These are phyloP conservation scores for Mionectes macconnelli DNA, from an alignment of 2,113 vertebrate genomes.

Conservation along the genomic window DNA sequence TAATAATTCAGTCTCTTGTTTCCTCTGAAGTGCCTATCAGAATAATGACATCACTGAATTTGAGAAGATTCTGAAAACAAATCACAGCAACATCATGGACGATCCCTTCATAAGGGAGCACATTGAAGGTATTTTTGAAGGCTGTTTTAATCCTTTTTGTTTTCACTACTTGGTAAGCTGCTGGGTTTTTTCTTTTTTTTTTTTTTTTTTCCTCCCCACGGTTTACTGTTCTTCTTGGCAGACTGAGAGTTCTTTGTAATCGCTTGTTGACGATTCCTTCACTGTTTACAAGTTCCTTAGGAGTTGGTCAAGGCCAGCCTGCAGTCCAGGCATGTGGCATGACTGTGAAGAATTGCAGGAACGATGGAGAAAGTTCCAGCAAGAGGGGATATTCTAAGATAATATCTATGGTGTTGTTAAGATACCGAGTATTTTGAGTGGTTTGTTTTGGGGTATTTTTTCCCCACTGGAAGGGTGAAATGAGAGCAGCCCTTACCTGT, in stretches of 20 bases:
- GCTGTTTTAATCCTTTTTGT: not conserved
- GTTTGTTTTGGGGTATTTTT: not conserved
- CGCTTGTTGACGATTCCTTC: not conserved
- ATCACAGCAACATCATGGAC: slow-evolving; percentile 99
- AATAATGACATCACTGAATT: slow-evolving; percentile 99
- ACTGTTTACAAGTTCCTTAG: not conserved
- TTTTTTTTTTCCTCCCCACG: not conserved
- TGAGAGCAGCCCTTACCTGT: not conserved
- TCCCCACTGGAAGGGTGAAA: not conserved
- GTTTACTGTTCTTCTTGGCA: not conserved
- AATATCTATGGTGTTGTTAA: not conserved
- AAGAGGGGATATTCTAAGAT: not conserved
- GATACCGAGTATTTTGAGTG: not conserved
- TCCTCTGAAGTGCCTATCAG: slow-evolving; percentile 92
- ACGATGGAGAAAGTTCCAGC: not conserved
- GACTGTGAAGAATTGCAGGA: not conserved
- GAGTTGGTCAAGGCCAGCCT: not conserved
- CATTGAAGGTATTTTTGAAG: slow-evolving; percentile 88
- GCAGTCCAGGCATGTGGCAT: not conserved
- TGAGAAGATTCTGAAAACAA: slow-evolving; percentile 99
- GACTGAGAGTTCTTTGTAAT: not conserved
- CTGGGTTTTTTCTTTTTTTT: too few relatives aligned
- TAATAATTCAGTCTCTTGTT: not conserved
- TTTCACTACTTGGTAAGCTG: not conserved
- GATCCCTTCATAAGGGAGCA: slow-evolving; percentile 99